phyloP scores from a whole-genome alignment of 1,140 invertebrate genomes.

The Frieseomelitta varia region DNA sequence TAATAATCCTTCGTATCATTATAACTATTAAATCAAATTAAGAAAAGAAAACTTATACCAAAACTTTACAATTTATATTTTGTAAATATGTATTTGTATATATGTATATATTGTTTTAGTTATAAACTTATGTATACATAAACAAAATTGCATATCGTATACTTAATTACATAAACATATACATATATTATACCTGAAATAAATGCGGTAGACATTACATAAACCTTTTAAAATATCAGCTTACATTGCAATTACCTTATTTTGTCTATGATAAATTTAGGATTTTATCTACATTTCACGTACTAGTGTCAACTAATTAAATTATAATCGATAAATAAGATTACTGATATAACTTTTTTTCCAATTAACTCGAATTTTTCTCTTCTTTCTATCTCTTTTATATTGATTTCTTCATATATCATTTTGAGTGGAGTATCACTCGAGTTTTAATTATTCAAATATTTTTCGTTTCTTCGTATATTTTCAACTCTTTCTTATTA shows the following conservation, averaged over 20 bases:
- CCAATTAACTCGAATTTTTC: not conserved
- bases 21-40: not conserved
- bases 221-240: no score
- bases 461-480: not conserved
- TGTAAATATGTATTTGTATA: not conserved
- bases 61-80: not conserved
- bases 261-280: no score
- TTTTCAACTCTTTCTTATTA: not conserved
- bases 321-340: not conserved
- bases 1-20: no score
- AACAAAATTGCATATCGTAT: no score
- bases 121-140: no score
- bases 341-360: not conserved
- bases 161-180: no score
- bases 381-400: not conserved
- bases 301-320: not conserved
- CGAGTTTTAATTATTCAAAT: not conserved
- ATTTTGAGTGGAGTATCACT: not conserved
- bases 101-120: no score
- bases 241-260: no score
- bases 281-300: no score
- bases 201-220: no score
- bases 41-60: not conserved
- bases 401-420: not conserved
- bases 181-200: no score